A percentile compares a stretch with the other conserved stretches of the same genome.
Conservation (phyloP, 2,797 vertebrate species). For the Melanogrammus aeglefinus region DNA sequence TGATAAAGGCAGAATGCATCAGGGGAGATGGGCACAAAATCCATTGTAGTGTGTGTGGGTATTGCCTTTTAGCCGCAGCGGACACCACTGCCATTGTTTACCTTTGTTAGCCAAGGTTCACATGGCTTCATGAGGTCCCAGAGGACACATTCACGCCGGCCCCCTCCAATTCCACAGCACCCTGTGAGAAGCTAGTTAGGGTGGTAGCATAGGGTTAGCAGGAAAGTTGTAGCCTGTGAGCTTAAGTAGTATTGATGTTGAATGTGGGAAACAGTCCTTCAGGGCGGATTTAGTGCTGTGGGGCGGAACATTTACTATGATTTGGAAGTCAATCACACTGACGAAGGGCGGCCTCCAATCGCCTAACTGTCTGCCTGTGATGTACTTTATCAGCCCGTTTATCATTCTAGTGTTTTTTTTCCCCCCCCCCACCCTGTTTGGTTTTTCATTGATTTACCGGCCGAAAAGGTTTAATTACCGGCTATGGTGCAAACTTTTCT, state of each 20-base stretch:
- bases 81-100: slow-evolving; percentile 41
- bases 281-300: neutral
- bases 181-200: neutral
- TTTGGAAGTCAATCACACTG: neutral
- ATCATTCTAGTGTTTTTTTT: neutral
- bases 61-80: slow-evolving; percentile 41
- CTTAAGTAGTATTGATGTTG: neutral
- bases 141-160: slow-evolving; percentile 32
- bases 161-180: slow-evolving; percentile 8
- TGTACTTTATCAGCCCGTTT: neutral
- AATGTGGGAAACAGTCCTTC: neutral
- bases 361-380: neutral
- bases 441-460: slow-evolving; percentile 2
- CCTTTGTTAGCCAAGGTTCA: slow-evolving; percentile 46
- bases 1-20: neutral
- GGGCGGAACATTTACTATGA: neutral
- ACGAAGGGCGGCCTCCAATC: neutral
- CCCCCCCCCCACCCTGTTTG: neutral
- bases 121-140: slow-evolving; percentile 39
- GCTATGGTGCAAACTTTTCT: neutral
- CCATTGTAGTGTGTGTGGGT: slow-evolving; percentile 31
- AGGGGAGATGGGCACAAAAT: neutral
- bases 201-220: slow-evolving; percentile 9
- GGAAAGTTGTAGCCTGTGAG: neutral
- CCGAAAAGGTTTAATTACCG: neutral